phyloP scores from a whole-genome alignment of 2,113 vertebrate genomes.

The Corydoras sp. region DNA sequence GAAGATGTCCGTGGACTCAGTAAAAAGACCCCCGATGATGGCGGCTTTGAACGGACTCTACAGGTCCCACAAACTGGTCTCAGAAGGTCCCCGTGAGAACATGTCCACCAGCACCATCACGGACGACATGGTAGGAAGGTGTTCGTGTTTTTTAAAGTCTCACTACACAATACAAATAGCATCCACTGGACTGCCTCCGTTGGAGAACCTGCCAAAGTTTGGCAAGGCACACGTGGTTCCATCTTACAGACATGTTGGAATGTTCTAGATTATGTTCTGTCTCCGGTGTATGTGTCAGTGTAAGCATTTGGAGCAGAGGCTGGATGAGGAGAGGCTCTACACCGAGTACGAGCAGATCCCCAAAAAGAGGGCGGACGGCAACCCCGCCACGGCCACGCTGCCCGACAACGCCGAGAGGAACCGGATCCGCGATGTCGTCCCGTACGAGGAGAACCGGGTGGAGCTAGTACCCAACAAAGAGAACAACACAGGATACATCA shows the following conservation, averaged over 20 bases:
- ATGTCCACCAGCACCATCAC: constrained; percentile 64
- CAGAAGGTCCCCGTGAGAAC: constrained; percentile 75
- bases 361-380: constrained; percentile 67
- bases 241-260: no score
- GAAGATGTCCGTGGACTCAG: no score
- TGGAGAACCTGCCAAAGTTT: no score
- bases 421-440: constrained; percentile 90
- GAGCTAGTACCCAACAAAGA: constrained; percentile 97
- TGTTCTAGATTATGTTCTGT: no score
- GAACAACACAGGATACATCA: constrained; percentile 97
- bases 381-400: constrained; percentile 73
- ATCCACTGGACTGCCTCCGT: no score
- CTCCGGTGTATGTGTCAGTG: constrained; percentile 63
- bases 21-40: no score
- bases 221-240: no score
- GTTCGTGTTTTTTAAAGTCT: not conserved
- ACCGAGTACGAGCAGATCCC: constrained; percentile 83
- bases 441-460: constrained; percentile 86
- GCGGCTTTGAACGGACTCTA: no score
- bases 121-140: constrained; percentile 78
- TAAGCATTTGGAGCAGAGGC: constrained; percentile 77
- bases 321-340: constrained; percentile 85
- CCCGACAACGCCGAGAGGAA: constrained; percentile 88
- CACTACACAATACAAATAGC: no score
- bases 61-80: constrained; percentile 49